Evolutionary conservation across 2,113 vertebrate species (phyloP).

Genomic region (Salminus brasiliensis): DNA sequence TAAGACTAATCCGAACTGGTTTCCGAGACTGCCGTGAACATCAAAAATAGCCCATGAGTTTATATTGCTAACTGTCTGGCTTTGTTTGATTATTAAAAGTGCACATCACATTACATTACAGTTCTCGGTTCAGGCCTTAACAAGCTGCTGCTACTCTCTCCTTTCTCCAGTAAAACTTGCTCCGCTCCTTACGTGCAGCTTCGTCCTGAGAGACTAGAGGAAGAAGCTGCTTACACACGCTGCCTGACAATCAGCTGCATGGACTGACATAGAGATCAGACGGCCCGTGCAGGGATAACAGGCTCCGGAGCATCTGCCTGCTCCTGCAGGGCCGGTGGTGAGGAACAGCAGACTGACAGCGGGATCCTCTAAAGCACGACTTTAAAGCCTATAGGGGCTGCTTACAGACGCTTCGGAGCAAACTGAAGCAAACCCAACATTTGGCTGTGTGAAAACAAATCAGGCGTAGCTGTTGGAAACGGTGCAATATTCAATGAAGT

Average conservation of each 20-base stretch:
- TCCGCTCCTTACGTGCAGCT: background rate
- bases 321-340: background rate
- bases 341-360: background rate
- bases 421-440: background rate
- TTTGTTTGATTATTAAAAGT: too few species aligned
- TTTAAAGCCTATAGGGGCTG: background rate
- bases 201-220: background rate
- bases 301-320: background rate
- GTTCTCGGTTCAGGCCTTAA: background rate
- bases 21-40: too few species aligned
- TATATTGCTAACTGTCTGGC: too few species aligned
- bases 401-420: background rate
- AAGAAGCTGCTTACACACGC: background rate
- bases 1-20: too few species aligned
- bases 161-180: background rate
- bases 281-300: slow-evolving; percentile 17
- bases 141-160: background rate
- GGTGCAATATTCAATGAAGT: slow-evolving; percentile 14
- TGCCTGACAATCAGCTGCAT: background rate
- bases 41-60: too few species aligned
- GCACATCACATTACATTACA: too few species aligned
- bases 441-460: background rate
- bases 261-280: slow-evolving; percentile 22
- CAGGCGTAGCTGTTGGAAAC: background rate
- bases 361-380: background rate